These are phyloP conservation scores for Thysanoteuthis rhombus DNA, from an alignment of 2,888 invertebrate genomes.

Conservation along the genomic window DNA sequence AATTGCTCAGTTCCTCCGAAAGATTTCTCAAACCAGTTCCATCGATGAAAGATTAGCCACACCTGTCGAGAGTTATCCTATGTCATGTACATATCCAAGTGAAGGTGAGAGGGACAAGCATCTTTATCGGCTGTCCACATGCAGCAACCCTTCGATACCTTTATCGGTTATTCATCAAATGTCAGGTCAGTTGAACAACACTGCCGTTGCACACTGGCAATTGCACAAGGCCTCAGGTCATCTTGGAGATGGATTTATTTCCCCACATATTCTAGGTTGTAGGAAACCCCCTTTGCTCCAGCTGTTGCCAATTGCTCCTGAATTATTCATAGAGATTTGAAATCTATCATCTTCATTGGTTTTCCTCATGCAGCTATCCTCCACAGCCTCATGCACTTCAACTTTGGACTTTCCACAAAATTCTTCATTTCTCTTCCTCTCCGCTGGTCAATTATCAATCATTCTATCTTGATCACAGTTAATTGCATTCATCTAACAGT, in stretches of 20 bases:
- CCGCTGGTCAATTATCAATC: too few relatives aligned
- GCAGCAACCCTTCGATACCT: slow-evolving; percentile 21
- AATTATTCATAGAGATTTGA: neutral
- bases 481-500: too few relatives aligned
- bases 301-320: neutral
- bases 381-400: neutral
- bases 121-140: neutral
- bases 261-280: too few relatives aligned
- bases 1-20: slow-evolving; percentile 1
- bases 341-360: too few relatives aligned
- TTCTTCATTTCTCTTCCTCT: too few relatives aligned
- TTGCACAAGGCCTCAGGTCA: too few relatives aligned
- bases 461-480: too few relatives aligned
- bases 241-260: too few relatives aligned
- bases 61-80: neutral
- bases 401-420: too few relatives aligned
- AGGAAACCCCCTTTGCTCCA: too few relatives aligned
- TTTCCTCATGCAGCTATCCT: too few relatives aligned
- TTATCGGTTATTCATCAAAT: neutral
- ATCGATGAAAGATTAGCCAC: neutral
- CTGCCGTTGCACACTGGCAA: too few relatives aligned
- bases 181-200: slow-evolving; percentile 19
- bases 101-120: neutral
- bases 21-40: slow-evolving; percentile 14
- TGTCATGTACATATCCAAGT: neutral